A percentile compares a stretch with the other conserved stretches of the same genome.
These are phyloP conservation scores for Pemphredon lugubris DNA, from an alignment of 2,888 invertebrate genomes.

Conservation along the genomic window DNA sequence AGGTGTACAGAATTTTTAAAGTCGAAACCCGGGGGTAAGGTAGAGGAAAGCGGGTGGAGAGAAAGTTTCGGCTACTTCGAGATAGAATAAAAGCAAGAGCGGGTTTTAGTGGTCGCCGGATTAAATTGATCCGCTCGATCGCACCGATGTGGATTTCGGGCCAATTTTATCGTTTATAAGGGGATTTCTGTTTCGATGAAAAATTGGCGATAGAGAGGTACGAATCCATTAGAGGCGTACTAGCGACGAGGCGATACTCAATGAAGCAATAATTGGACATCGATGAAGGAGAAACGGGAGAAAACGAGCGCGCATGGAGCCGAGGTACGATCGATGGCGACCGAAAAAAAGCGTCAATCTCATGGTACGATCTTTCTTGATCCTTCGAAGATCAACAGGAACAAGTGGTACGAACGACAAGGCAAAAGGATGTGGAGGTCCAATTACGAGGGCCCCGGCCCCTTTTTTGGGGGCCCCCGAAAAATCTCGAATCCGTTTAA, in stretches of 20 bases:
- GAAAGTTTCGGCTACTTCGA: background rate
- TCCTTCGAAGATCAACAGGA: constrained; percentile 43
- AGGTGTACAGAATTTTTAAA: constrained; percentile 26
- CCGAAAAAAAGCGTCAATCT: constrained; percentile 55
- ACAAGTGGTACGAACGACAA: constrained; percentile 61
- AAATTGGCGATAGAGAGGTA: no score
- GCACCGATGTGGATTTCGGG: no score
- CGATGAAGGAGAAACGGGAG: background rate
- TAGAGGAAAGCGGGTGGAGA: background rate
- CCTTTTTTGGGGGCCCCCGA: constrained; percentile 41
- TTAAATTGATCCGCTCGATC: no score
- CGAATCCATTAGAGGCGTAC: no score
- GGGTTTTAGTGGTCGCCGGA: no score
- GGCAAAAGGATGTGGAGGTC: constrained; percentile 57
- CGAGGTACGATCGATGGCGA: constrained; percentile 41
- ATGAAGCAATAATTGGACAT: constrained; percentile 47
- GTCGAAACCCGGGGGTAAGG: background rate
- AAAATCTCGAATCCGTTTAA: constrained; percentile 51
- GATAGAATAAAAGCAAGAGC: background rate
- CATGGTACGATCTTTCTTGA: constrained; percentile 56
- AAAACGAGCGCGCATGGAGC: background rate
- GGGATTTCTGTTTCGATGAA: no score
- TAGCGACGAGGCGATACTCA: no score
- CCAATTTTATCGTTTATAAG: no score
- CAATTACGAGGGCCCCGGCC: constrained; percentile 53